Evolutionary conservation across 2,113 vertebrate genomes (phyloP), one percentile per base, ranked within the genome.

Genomic region (Cyanoderma ruficeps): DNA sequence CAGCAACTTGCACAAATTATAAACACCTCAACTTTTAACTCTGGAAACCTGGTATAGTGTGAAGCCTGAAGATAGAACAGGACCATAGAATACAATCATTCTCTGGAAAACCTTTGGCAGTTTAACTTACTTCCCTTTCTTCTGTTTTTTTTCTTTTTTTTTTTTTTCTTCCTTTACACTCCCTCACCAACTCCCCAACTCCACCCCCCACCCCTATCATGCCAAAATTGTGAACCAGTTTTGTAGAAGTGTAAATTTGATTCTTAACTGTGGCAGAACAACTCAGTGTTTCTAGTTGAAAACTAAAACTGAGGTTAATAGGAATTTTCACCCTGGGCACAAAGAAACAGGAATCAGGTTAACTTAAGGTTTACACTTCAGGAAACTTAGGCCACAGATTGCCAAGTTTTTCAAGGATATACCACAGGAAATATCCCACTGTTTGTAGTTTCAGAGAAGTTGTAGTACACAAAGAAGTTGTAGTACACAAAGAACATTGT

Each of bases 191-290:
- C 24, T 46, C 19, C 19, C 28, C 2, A 23, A 25, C 9, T 49
- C 14, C 67, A 65, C 4, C 3, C 2, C 12, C 11, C 1, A 3
- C 7, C 4, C 7, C 27, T 15, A 2, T 9, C 13, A 21, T 3
- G 5, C 6, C 7, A 15, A 59, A 82, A 75, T 0, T 46, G 25
- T 67, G 24, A 68, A 37, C 14, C 4, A 59, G 27, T 16, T 68
- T 69, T 52, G 13, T 27, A 49, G 42, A 75, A 79, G 5, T 31
- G 3, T 30, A 41, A 52, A 69, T 23, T 70, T 53, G 19, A 46
- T 60, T 60, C 22, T n/a, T 63, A 59, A 19, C 28, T 4, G 3
- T 39, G 22, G 28, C 20, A 71, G 83, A 86, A 63, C 9, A 87
- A 31, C 11, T 82, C 27, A 10, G 5, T 49, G 27, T n/a, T 88